Percentiles rank a stretch among this genome's conserved stretches.
These are phyloP conservation scores for Euplagia quadripunctaria DNA, from an alignment of 2,888 invertebrate species.

Conservation along the genomic window DNA sequence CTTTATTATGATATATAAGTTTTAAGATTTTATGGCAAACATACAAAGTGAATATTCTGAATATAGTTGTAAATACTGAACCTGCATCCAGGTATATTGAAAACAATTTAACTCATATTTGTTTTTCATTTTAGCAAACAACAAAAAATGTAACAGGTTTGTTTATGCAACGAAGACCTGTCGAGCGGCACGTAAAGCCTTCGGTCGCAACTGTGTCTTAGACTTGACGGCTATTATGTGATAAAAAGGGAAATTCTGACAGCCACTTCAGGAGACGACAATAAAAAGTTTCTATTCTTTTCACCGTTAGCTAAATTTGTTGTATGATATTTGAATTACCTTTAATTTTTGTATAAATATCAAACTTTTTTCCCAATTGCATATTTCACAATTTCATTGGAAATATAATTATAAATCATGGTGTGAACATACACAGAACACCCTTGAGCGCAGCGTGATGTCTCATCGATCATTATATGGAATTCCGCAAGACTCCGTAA, in stretches of 20 bases:
- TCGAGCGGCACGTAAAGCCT: not conserved
- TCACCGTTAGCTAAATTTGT: not conserved
- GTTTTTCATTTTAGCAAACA: not conserved
- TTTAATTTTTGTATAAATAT: no score
- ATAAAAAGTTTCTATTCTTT: not conserved
- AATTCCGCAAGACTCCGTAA: conserved; percentile 35
- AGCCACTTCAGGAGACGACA: not conserved
- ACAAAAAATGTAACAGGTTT: not conserved
- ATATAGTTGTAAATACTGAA: no score
- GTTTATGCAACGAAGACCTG: not conserved
- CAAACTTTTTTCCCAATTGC: no score
- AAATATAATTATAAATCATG: conserved; percentile 49
- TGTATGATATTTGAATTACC: no score
- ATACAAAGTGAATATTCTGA: no score
- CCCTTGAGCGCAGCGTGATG: conserved; percentile 48
- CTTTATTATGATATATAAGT: no score
- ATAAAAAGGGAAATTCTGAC: not conserved
- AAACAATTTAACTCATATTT: no score
- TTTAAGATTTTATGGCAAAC: no score
- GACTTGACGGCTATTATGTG: conserved; percentile 1
- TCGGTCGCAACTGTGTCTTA: not conserved
- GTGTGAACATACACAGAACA: conserved; percentile 44
- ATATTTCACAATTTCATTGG: not conserved
- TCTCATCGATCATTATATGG: conserved; percentile 62
- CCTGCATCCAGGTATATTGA: no score